Conservation (phyloP, 2,113 vertebrate genomes). For the Mastomys natalensis region DNA sequence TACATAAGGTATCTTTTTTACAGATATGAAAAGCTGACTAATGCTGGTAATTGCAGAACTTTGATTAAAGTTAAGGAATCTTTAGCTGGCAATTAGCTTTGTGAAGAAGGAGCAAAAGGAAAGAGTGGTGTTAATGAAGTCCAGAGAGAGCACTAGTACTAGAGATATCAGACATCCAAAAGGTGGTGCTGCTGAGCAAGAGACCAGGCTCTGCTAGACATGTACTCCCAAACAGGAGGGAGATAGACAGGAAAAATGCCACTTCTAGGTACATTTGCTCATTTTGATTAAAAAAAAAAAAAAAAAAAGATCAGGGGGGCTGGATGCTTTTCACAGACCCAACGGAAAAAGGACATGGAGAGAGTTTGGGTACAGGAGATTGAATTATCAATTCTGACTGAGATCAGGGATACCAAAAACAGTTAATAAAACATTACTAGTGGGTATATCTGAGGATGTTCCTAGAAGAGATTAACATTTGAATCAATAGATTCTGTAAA, state of each 20-base stretch:
- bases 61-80: neutral
- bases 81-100: neutral
- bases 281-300: neutral
- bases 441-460: neutral
- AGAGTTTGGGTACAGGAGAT: neutral
- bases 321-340: too few species aligned
- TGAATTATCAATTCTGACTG: neutral
- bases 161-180: neutral
- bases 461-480: neutral
- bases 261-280: neutral
- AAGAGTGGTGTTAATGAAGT: neutral
- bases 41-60: neutral
- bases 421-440: neutral
- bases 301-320: neutral
- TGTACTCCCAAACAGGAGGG: too few species aligned
- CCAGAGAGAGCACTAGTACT: neutral
- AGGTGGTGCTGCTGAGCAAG: neutral
- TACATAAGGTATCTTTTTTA: neutral
- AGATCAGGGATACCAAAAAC: neutral
- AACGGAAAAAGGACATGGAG: neutral
- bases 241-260: neutral
- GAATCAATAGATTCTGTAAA: neutral
- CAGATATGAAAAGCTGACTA: neutral
- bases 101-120: neutral
- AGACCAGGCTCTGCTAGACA: neutral